Evolutionary conservation across 2,113 vertebrate genomes (phyloP).

Genomic region (Entosphenus tridentatus): DNA sequence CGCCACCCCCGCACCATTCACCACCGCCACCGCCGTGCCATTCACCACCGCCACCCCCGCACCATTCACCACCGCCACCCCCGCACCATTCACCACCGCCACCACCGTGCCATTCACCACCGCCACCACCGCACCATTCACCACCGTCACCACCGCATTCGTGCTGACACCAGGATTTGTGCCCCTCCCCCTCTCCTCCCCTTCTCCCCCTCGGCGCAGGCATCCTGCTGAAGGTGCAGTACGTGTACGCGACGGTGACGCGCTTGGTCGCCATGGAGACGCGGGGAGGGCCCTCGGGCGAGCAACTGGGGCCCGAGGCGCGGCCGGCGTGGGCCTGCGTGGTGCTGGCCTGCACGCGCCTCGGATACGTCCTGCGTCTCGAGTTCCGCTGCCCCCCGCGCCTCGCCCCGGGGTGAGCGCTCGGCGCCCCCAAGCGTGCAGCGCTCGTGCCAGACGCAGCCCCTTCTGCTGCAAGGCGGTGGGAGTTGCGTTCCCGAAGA

Average conservation of each 20-base stretch:
- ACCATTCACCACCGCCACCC: background rate
- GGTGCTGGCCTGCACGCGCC: no score
- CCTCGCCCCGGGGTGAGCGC: no score
- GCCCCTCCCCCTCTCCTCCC: background rate
- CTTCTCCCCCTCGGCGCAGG: constrained; percentile 17
- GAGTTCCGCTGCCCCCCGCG: no score
- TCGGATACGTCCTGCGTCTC: no score
- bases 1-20: background rate
- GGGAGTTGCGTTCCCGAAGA: no score
- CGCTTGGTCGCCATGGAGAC: constrained; percentile 18
- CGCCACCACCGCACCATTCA: background rate
- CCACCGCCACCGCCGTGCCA: background rate
- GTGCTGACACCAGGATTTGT: background rate
- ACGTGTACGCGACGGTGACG: constrained; percentile 23
- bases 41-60: background rate
- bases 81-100: background rate
- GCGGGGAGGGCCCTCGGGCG: no score
- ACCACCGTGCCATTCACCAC: no score
- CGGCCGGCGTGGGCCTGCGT: no score
- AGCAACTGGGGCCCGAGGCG: no score
- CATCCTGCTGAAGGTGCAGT: constrained; percentile 27
- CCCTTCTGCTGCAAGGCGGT: no score
- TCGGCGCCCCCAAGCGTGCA: no score
- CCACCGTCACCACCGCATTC: background rate
- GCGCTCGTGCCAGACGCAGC: no score